Percentiles rank a stretch among this genome's conserved stretches.
Evolutionary conservation across 2,113 vertebrate genomes (phyloP).

Genomic region (Pica pica): DNA sequence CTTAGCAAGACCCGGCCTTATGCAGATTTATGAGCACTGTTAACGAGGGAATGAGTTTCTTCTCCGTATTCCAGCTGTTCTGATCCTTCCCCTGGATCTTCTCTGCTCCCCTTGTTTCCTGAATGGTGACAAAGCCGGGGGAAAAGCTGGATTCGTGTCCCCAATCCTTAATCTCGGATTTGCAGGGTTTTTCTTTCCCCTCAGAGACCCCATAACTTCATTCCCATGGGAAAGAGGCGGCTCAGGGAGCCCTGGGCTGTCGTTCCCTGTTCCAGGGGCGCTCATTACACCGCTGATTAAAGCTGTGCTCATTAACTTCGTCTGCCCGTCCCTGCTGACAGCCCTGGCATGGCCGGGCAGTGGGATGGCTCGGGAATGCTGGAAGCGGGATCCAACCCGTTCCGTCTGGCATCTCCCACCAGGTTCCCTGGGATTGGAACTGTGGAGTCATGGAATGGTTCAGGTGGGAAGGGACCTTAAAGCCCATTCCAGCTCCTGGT

Average conservation of each 20-base stretch:
- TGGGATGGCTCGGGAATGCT: background rate
- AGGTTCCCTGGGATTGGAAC: background rate
- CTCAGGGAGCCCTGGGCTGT: background rate
- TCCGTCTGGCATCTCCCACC: too few species aligned
- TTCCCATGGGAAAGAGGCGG: constrained; percentile 44
- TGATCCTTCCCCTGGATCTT: background rate
- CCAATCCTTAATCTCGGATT: background rate
- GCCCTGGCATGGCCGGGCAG: background rate
- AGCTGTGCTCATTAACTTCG: constrained; percentile 19
- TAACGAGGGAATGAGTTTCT: fast-evolving
- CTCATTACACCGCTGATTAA: background rate
- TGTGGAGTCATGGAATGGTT: background rate
- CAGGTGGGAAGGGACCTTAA: background rate
- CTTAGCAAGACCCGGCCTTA: background rate
- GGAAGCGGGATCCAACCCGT: background rate
- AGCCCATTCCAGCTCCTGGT: background rate
- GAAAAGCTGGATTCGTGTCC: background rate
- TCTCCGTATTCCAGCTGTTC: fast-evolving
- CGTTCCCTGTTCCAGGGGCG: background rate
- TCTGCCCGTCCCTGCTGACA: background rate
- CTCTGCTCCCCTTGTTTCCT: fast-evolving
- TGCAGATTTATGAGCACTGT: fast-evolving
- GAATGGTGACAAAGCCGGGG: fast-evolving
- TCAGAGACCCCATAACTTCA: fast-evolving
- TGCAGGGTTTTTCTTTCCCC: background rate